Evolutionary conservation across 1,140 invertebrate genomes (phyloP), one percentile per base, ranked within the genome.

Genomic region (Pollicipes pollicipes): DNA sequence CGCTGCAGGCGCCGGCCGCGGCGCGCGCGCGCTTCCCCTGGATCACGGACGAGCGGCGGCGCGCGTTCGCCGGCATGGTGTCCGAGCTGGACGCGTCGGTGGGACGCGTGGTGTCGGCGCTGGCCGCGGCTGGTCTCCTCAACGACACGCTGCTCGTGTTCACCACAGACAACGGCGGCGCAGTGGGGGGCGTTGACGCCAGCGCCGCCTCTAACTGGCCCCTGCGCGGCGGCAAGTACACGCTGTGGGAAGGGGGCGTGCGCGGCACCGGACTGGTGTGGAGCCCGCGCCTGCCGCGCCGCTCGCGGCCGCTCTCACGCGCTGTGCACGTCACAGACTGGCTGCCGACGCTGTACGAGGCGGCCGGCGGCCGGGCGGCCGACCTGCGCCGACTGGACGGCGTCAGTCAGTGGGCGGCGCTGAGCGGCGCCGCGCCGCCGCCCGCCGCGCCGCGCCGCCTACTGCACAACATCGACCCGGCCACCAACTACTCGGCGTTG

Each of bases 141-240:
- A 75, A 86, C 27, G 84, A 93, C 76, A 87, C 86, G 26, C 85
- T 95, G 0, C 87, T 95, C 28, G 76, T 94, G 16, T 93, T 95
- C 78, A 87, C 86, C 3, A 88, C 88, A 0, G 93, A 95, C 78
- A 95, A 95, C 78, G 93, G 93, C 10, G 92, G 91, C 0, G 84
- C 92, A 0, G 89, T 92, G 0, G 80, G 78, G 71, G 81, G 80
- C 0, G 95, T 93, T 78, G 90, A 94, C 78, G 78, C 84, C 3
- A 96, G 95, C 80, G 86, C 88, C 30, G 93, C 91, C 0, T 94
- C 90, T 67, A 84, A 84, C 74, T 81, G 76, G 76, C 83, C 83
- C 0, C 74, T 83, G 0, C 68, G 82, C 45, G 83, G 83, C n/a
- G 79, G 78, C 73, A 84, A 84, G 73, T 77, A 75, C 30, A 79